Percentiles rank a stretch among this genome's conserved stretches.
Evolutionary conservation across 2,113 vertebrate genomes (phyloP).

Genomic region (Gasterosteus aculeatus): DNA sequence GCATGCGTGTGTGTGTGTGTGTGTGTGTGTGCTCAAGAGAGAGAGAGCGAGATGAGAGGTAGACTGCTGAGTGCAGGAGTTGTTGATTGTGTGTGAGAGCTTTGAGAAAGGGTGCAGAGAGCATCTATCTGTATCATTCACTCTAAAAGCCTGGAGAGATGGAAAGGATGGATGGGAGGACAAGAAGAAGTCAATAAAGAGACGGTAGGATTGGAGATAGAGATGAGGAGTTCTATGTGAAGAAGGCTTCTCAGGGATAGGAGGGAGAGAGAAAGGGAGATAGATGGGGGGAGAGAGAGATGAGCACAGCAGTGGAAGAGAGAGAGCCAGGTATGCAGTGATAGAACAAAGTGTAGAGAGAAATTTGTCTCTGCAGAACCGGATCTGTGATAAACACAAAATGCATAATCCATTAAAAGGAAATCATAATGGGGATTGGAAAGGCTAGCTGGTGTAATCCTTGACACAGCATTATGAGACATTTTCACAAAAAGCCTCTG

Average conservation of each 20-base stretch:
- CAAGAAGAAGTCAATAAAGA: slow-evolving; percentile 79
- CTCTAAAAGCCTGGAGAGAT: slow-evolving; percentile 77
- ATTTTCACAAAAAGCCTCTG: slow-evolving; percentile 26
- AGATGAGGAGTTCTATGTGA: slow-evolving; percentile 65
- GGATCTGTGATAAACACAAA: slow-evolving; percentile 46
- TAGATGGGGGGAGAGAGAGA: neutral
- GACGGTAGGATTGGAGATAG: slow-evolving; percentile 65
- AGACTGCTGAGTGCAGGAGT: slow-evolving; percentile 66
- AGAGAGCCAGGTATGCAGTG: slow-evolving; percentile 34
- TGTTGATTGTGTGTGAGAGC: slow-evolving; percentile 78
- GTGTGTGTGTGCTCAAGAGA: slow-evolving; percentile 3
- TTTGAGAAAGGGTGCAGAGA: slow-evolving; percentile 75
- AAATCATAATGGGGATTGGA: slow-evolving; percentile 22
- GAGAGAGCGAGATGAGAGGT: slow-evolving; percentile 50
- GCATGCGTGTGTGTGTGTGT: neutral
- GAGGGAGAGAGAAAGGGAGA: neutral
- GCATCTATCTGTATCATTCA: slow-evolving; percentile 80
- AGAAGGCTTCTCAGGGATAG: slow-evolving; percentile 61
- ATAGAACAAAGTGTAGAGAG: slow-evolving; percentile 40
- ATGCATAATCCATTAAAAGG: slow-evolving; percentile 17
- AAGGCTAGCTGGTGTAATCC: neutral
- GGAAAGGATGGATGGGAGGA: slow-evolving; percentile 75
- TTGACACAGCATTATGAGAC: slow-evolving; percentile 12
- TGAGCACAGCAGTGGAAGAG: slow-evolving; percentile 15
- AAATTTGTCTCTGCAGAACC: slow-evolving; percentile 26